Evolutionary conservation across 2,888 invertebrate genomes (phyloP).

Genomic region (Xanthorhoe designata): DNA sequence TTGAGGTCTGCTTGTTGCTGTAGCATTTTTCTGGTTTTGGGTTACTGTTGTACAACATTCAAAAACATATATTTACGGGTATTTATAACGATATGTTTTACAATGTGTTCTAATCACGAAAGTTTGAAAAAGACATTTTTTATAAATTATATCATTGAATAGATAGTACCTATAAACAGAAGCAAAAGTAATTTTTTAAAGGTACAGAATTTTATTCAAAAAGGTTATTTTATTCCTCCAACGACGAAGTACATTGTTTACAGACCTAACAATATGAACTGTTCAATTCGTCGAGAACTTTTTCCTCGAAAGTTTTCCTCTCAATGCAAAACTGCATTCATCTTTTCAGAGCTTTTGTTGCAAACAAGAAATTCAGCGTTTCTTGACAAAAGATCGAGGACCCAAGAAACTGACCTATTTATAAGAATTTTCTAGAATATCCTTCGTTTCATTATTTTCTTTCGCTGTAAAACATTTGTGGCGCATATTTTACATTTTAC

Average conservation of each 20-base stretch:
- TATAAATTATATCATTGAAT: no score
- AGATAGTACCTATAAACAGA: no score
- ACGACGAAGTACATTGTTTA: conserved; percentile 6
- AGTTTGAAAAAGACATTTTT: no score
- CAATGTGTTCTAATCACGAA: no score
- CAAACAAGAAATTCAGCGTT: conserved; percentile 7
- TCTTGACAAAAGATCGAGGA: conserved; percentile 14
- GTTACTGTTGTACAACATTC: no score
- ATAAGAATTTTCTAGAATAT: not conserved
- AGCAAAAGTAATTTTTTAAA: no score
- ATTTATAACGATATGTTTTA: no score
- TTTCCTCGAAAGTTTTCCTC: conserved; percentile 24
- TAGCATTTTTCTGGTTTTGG: no score
- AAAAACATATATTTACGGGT: no score
- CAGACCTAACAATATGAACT: conserved; percentile 23
- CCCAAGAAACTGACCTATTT: not conserved
- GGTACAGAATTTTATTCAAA: not conserved
- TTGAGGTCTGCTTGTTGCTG: no score
- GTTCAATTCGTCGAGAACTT: conserved; percentile 27
- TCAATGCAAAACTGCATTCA: conserved; percentile 25
- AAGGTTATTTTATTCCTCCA: not conserved
- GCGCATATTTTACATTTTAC: not conserved
- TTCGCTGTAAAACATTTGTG: not conserved
- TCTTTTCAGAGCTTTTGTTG: conserved; percentile 21
- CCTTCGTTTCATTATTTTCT: not conserved